A percentile compares a stretch with the other conserved stretches of the same genome.
Conservation (phyloP, 2,797 vertebrate species). For the Peromyscus aztecus region DNA sequence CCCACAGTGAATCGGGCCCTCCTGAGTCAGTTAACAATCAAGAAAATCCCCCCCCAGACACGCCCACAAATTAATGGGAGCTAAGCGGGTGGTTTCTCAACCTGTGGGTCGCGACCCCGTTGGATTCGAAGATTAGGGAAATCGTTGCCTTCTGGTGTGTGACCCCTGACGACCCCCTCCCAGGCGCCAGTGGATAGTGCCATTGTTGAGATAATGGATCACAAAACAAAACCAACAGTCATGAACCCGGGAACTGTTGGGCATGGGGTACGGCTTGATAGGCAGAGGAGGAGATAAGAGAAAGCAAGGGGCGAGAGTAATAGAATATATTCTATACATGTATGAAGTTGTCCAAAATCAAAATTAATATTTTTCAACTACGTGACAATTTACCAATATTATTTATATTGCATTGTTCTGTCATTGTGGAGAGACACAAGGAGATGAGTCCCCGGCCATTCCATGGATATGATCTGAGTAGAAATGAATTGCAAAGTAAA, state of each 20-base stretch:
- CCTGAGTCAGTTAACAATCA: neutral
- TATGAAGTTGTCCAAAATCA: neutral
- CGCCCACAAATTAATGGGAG: neutral
- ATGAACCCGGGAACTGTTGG: neutral
- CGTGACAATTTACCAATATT: neutral
- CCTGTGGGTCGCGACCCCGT: neutral
- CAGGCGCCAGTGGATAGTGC: neutral
- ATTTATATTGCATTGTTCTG: neutral
- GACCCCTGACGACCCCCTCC: no score
- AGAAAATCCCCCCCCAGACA: neutral
- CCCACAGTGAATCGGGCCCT: neutral
- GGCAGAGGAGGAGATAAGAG: neutral
- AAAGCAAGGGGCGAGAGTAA: neutral
- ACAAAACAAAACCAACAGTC: neutral
- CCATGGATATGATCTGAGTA: neutral
- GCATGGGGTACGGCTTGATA: neutral
- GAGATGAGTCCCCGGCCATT: neutral
- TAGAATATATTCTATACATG: neutral
- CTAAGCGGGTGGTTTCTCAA: neutral
- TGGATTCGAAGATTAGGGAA: no score
- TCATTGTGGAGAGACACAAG: neutral
- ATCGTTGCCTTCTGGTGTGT: neutral
- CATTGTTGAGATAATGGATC: neutral
- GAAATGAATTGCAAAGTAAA: neutral
- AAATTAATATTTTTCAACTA: neutral